phyloP scores from a whole-genome alignment of 2,797 vertebrate genomes.

The Oreortyx pictus region DNA sequence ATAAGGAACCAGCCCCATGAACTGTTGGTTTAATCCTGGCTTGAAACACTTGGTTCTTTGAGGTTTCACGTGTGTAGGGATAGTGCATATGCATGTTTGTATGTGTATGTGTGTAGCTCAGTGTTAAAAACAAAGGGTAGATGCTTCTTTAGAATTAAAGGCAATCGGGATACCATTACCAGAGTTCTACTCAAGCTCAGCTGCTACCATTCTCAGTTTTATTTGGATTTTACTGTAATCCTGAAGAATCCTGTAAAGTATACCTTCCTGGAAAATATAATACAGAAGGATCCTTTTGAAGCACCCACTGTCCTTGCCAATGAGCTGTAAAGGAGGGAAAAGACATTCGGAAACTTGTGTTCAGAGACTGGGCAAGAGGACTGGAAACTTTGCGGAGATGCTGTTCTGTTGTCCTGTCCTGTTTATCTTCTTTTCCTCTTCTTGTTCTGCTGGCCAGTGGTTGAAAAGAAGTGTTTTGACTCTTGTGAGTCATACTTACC shows the following conservation, averaged over 20 bases:
- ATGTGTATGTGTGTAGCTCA: background rate
- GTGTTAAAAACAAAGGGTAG: conserved; percentile 3
- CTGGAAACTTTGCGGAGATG: conserved; percentile 63
- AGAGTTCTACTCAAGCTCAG: background rate
- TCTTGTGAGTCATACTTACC: conserved; percentile 65
- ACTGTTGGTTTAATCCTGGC: background rate
- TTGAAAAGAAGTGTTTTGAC: conserved; percentile 46
- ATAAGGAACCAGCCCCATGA: background rate
- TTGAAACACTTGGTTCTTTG: background rate
- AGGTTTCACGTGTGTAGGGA: background rate
- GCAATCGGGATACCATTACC: background rate
- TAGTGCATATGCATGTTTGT: too few relatives aligned
- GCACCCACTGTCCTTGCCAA: conserved; percentile 49
- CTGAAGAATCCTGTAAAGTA: conserved; percentile 19
- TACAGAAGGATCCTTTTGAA: conserved; percentile 29
- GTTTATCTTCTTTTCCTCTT: conserved; percentile 53
- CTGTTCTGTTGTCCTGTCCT: conserved; percentile 51
- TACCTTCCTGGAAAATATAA: conserved; percentile 54
- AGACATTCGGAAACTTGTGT: conserved; percentile 56
- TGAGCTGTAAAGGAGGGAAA: conserved; percentile 25
- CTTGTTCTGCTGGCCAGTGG: conserved; percentile 50
- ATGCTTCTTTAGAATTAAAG: background rate
- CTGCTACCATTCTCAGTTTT: conserved; percentile 31
- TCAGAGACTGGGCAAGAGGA: conserved; percentile 55
- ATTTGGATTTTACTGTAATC: conserved; percentile 41